Evolutionary conservation across 2,888 invertebrate species (phyloP).

Genomic region (Geotrupes spiniger): DNA sequence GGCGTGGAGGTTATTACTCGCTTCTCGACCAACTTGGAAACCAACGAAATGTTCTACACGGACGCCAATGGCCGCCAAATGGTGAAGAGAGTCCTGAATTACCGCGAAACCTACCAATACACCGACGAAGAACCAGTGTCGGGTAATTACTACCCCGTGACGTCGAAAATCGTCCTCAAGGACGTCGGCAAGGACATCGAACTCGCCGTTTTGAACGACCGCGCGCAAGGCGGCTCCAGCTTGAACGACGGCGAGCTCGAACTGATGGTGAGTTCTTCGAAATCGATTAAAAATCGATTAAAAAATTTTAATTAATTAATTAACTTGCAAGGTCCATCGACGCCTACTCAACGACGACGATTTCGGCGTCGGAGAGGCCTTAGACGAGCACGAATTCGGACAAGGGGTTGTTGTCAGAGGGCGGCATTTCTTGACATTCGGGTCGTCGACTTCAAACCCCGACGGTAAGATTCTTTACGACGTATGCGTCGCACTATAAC

Average conservation of each 20-base stretch:
- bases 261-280: constrained; percentile 59
- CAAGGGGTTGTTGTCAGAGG: constrained; percentile 58
- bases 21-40: constrained; percentile 62
- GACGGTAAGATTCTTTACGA: too few relatives aligned
- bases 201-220: constrained; percentile 63
- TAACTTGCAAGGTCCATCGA: constrained; percentile 59
- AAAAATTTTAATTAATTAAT: constrained; percentile 2
- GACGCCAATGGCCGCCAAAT: constrained; percentile 91
- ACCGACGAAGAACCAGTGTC: constrained; percentile 68
- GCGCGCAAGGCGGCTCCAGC: constrained; percentile 75
- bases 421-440: constrained; percentile 49
- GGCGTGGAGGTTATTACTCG: constrained; percentile 81
- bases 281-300: not conserved
- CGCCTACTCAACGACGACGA: constrained; percentile 66
- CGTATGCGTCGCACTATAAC: too few relatives aligned
- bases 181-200: constrained; percentile 47
- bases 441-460: constrained; percentile 12
- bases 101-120: constrained; percentile 69
- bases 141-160: constrained; percentile 90
- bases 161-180: constrained; percentile 70
- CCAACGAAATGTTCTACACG: constrained; percentile 73
- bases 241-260: constrained; percentile 70
- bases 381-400: constrained; percentile 63
- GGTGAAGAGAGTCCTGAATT: constrained; percentile 64
- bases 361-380: constrained; percentile 67